Evolutionary conservation across 2,888 invertebrate species (phyloP), one percentile per base, ranked within the genome.

Genomic region (Drosophila birchii): DNA sequence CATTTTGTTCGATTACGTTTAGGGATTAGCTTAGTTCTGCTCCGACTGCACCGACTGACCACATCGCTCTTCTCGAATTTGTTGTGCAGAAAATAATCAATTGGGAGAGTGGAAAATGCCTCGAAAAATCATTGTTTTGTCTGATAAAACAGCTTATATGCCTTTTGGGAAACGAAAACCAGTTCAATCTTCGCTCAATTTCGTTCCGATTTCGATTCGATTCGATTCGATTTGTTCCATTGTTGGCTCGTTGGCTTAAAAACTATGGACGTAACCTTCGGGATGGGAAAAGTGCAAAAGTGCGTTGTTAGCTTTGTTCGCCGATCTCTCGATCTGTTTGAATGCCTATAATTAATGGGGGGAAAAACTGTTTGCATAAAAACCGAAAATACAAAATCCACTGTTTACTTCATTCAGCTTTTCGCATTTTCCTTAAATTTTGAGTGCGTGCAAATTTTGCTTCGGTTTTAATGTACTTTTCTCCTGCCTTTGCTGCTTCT

Each of bases 231-330:
- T 70, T 74, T 75, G 73, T 75, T 75, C 62, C 75, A 72, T 79
- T 81, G 83, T 79, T 81, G 83, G 84, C 86, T 73, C 83, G 74
- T 86, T 87, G 86, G 82, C 91, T 91, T 92, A 92, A 91, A 90
- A 91, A 87, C 92, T 92, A 92, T 92, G 92, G 92, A 92, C 92
- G 92, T 92, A 92, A 92, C 92, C 84, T 91, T 82, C 90, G 92
- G 92, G 92, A 92, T 92, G 92, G 92, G 92, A 92, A 83, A 86
- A 91, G 92, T 92, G 92, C 92, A 91, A 91, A 78, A 91, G 91
- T 91, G 91, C 91, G 88, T 91, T 90, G 75, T 85, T 80, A 72
- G 41, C 64, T 55, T 49, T 74, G 66, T 66, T 77, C 29, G 34
- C 60, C 7, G 60, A 47, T 63, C 51, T 5, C 3, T 43, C 57